Evolutionary conservation across 2,797 vertebrate genomes (phyloP), one percentile per base, ranked within the genome.

Genomic region (Eupleurogrammus muticus): DNA sequence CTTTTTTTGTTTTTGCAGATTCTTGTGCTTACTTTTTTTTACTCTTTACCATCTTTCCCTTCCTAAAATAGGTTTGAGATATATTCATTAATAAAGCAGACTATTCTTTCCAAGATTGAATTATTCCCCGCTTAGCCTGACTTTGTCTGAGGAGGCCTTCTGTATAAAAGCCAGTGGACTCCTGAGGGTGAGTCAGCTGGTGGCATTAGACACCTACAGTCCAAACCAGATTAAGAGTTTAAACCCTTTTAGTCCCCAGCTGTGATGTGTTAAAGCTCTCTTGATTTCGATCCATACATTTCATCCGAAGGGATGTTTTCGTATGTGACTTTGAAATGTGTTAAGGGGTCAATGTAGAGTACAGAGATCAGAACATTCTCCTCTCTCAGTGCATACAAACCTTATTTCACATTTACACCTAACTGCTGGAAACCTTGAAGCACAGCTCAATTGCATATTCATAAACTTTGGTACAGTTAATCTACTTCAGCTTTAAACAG

Each of bases 81-180:
- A 8, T 14, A 60, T 72, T 50, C 59, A 72, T 78, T 66, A 80
- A 75, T 68, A 66, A 71, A 70, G 60, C 17, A 55, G 51, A 19
- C 46, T 47, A 81, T 73, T 75, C 44, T 58, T 23, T 38, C n/a
- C 47, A 69, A 63, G 66, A 78, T 80, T 78, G 82, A 79, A 83
- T 83, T 83, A 83, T 84, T 88, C 80, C 84, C 78, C 87, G 82
- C 83, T 90, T 84, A 84, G 77, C 80, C 58, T 34, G 75, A 85
- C 55, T 87, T 79, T 42, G 38, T 42, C 38, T 42, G 38, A 57
- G 32, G 68, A 66, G 62, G 55, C 61, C 71, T 82, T 79, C 52
- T 63, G 62, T 68, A 67, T 63, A 24, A 66, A 51, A 66, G 12
- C 77, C 52, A 67, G 73, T 42, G 70, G 73, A 79, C 71, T 82